Evolutionary conservation across 2,113 vertebrate genomes (phyloP).

Genomic region (Chlorodrepanis virens): DNA sequence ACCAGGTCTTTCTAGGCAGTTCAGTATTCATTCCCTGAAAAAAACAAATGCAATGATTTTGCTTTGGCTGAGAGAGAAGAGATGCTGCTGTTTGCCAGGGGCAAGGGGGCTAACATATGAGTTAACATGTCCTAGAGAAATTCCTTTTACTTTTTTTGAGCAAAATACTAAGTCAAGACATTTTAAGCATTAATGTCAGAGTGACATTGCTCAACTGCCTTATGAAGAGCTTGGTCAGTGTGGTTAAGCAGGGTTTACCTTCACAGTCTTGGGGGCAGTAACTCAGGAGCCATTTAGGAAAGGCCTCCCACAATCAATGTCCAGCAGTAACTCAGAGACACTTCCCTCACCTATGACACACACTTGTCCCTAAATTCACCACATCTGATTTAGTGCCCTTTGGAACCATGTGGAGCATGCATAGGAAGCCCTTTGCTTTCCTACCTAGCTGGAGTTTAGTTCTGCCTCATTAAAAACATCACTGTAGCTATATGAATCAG

Average conservation of each 20-base stretch:
- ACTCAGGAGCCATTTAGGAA: not conserved
- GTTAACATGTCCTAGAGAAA: not conserved
- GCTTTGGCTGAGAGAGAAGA: not conserved
- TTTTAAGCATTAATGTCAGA: not conserved
- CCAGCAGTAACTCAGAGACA: not conserved
- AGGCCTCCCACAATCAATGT: rapidly evolving
- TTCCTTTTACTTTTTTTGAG: not conserved
- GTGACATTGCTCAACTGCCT: not conserved
- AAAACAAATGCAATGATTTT: not conserved
- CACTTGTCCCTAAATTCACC: not conserved
- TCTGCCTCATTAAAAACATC: not conserved
- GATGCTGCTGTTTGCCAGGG: not conserved
- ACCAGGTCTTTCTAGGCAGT: not conserved
- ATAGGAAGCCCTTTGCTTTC: not conserved
- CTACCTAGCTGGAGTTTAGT: not conserved
- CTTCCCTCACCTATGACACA: not conserved
- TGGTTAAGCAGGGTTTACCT: not conserved
- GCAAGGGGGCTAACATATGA: not conserved
- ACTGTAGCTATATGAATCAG: not conserved
- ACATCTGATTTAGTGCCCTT: not conserved
- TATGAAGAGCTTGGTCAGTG: not conserved
- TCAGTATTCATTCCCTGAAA: not conserved
- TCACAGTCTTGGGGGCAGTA: not conserved
- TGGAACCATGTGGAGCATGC: not conserved
- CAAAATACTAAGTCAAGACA: not conserved